Base-by-base conservation (phyloP, 2,888 invertebrate species). In the Oxyteleia sp. region DNA sequence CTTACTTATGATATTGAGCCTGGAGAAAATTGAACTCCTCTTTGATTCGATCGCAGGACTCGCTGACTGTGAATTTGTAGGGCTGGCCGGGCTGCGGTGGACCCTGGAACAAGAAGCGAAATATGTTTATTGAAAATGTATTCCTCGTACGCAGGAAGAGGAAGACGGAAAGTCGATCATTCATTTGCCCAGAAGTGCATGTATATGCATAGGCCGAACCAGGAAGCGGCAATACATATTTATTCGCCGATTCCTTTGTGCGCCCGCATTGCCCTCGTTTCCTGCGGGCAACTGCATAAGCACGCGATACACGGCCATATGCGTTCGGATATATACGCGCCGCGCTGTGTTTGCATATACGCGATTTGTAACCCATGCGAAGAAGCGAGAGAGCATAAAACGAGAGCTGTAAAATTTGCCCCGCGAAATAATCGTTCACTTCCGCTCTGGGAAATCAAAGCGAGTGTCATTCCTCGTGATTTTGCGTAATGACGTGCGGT, bases 1-100 rank as follows among this genome's bases (percentile, higher is more conserved):
- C 74, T 75, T 32, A 98, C 98, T 97, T 97, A 95, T 98, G 98
- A 94, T 98, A 98, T 94, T 98, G 98, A 84, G 98, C 97, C 94
- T 98, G 98, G 80, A 98, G 95, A 94, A 98, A 98, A 94, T 97
- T 98, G 94, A 98, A 98, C 94, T 98, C 98, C 94, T 98, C 98
- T 94, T 98, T 98, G 90, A 98, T 98, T 93, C 98, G 95, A 94
- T 98, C 98, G 94, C 98, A 98, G 83, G 97, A 97, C 94, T 98
- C 98, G 71, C 96, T 96, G 85, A 98, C 97, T 84, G 98, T 98
- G 94, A 98, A 98, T 94, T 98, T 98, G 94, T 98, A 98, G 83
- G 97, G 98, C 94, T 98, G 98, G 41, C 97, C 97, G 86, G 97
- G 97, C 93, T 98, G 98, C 86, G 97, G 97, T 86, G 97, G 97